Evolutionary conservation across 1,140 invertebrate genomes (phyloP), one percentile per base, ranked within the genome.

Genomic region (Acyrthosiphon pisum): DNA sequence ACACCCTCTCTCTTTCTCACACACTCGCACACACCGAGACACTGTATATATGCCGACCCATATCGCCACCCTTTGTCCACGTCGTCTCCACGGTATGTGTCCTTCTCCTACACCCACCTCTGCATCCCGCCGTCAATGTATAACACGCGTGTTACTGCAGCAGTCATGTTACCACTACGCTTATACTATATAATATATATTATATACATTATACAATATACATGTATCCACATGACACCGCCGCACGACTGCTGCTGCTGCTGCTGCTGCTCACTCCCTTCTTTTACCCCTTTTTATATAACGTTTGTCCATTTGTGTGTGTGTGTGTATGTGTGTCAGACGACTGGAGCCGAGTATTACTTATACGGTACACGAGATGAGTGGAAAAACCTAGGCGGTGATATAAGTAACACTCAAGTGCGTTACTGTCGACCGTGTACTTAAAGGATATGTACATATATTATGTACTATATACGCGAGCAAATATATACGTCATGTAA

Each of bases 291-390:
- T 76, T 76, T 76, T 76, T 76, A n/a, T 76, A 6, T 76, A 76
- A 76, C 14, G n/a, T 76, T 76, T 76, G 60, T 76, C 60, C n/a
- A 76, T 76, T 76, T n/a, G 60, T 76, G 60, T 68, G 60, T n/a
- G 60, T 68, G 60, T 60, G 22, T 56, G 6, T 53, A 1, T 50
- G 50, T 53, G 50, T 53, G 22, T 53, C 14, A 76, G 60, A n/a
- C 60, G 14, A 76, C 60, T n/a, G 60, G 60, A 76, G 60, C 60
- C 60, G 30, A n/a, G 60, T 76, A 76, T 76, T n/a, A 76, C 30
- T 76, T n/a, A 76, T n/a, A 76, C 60, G 26, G n/a, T 68, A n/a
- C 4, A 30, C 4, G n/a, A 0, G 30, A 68, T 26, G 56, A 9
- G 60, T n/a, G 60, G 18, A n/a, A 76, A n/a, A 76, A 76, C 6